A percentile compares a stretch with the other conserved stretches of the same genome.
Conservation (phyloP, 2,888 invertebrate species). For the Taphrorychus bicolor region DNA sequence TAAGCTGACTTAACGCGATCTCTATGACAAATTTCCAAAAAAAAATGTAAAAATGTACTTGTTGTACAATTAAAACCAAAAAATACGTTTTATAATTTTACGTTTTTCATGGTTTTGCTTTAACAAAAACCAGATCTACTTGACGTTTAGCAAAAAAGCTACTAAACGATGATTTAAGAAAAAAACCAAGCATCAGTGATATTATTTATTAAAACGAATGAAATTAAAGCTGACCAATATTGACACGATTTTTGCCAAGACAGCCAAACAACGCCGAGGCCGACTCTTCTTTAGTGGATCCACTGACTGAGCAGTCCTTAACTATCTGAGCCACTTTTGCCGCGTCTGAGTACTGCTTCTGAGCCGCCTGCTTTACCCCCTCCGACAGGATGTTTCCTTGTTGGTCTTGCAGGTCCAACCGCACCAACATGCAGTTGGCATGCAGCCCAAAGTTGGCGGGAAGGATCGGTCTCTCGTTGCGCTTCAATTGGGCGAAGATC, state of each 20-base stretch:
- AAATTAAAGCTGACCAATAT: conserved; percentile 34
- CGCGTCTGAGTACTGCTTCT: conserved; percentile 2
- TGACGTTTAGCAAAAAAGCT: too few species aligned
- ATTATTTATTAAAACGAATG: too few species aligned
- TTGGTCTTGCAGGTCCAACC: conserved; percentile 12
- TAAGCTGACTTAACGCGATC: too few species aligned
- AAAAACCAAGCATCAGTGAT: too few species aligned
- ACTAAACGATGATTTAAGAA: too few species aligned
- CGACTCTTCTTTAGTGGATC: conserved; percentile 15
- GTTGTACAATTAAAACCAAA: too few species aligned
- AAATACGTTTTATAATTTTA: too few species aligned
- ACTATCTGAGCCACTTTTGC: conserved; percentile 22
- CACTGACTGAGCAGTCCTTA: conserved; percentile 11
- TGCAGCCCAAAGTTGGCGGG: conserved; percentile 30
- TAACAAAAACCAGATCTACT: too few species aligned
- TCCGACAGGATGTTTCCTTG: conserved; percentile 4
- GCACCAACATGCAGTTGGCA: conserved; percentile 32
- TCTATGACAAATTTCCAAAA: too few species aligned
- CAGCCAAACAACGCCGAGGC: conserved; percentile 27
- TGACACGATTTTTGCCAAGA: conserved; percentile 23
- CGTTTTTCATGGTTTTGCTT: too few species aligned
- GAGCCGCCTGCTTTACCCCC: conserved; percentile 14
- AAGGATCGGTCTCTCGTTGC: conserved; percentile 20
- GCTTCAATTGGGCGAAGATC: conserved; percentile 25
- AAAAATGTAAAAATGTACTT: too few species aligned